Conservation (phyloP, 2,113 vertebrate genomes). For the Holacanthus passer region DNA sequence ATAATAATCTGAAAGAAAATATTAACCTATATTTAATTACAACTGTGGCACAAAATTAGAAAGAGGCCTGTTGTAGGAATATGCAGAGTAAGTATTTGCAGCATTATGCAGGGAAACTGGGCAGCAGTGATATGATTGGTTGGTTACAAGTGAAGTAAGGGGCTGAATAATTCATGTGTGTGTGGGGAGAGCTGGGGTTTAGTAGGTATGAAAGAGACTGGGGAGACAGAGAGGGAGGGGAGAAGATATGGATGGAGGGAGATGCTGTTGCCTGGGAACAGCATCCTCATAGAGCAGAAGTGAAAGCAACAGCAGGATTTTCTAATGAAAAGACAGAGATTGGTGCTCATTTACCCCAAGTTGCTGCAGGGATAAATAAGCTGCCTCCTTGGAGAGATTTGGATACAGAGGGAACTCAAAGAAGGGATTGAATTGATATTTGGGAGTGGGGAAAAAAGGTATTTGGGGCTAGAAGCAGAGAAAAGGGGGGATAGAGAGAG, state of each 20-base stretch:
- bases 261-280: conserved; percentile 85
- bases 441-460: conserved; percentile 23
- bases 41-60: not conserved
- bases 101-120: conserved; percentile 1
- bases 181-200: conserved; percentile 27
- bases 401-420: conserved; percentile 21
- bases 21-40: not conserved
- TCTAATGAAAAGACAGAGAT: conserved; percentile 43
- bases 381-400: conserved; percentile 20
- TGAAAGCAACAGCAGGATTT: conserved; percentile 62
- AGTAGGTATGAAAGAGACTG: conserved; percentile 31
- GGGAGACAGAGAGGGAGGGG: conserved; percentile 44
- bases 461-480: conserved; percentile 27
- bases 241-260: conserved; percentile 49
- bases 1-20: too few species aligned
- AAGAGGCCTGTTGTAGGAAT: not conserved
- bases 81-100: not conserved
- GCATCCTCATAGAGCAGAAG: conserved; percentile 60
- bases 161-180: conserved; percentile 55
- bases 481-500: not conserved
- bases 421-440: conserved; percentile 26
- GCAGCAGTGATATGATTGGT: conserved; percentile 55
- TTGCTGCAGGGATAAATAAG: conserved; percentile 45
- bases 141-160: conserved; percentile 48
- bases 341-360: conserved; percentile 26